Percentiles rank a stretch among this genome's conserved stretches.
phyloP scores from a whole-genome alignment of 2,888 invertebrate genomes.

The Muscina levida region DNA sequence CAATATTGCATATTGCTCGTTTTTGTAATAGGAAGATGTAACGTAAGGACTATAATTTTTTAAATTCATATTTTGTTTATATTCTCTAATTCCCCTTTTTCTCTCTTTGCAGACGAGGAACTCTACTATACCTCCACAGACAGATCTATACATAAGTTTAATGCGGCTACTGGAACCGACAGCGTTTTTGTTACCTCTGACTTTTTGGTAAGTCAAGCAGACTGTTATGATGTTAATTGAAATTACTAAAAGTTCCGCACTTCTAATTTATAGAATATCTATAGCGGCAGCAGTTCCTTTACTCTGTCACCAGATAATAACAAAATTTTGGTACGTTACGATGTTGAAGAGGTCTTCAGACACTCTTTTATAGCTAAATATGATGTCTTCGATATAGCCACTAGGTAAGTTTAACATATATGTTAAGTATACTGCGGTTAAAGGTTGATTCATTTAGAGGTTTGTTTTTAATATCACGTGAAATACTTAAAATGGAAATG shows the following conservation, averaged over 20 bases:
- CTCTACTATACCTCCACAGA: conserved; percentile 80
- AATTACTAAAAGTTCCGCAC: neutral
- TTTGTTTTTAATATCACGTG: too few species aligned
- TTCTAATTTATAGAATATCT: conserved; percentile 72
- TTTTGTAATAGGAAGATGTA: too few species aligned
- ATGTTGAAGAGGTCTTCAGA: conserved; percentile 81
- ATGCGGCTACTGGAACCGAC: conserved; percentile 77
- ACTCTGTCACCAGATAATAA: conserved; percentile 77
- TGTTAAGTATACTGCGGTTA: neutral
- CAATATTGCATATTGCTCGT: too few species aligned
- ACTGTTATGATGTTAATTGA: neutral
- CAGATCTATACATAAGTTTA: conserved; percentile 78
- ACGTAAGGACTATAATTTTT: too few species aligned
- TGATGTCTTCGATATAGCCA: conserved; percentile 83
- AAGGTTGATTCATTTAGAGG: too few species aligned
- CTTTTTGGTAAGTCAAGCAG: conserved; percentile 73
- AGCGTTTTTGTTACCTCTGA: conserved; percentile 69
- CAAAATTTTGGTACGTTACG: conserved; percentile 75
- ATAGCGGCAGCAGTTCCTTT: conserved; percentile 73
- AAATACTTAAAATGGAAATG: too few species aligned
- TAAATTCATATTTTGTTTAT: too few species aligned
- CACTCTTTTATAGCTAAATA: conserved; percentile 85
- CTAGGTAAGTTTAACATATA: conserved; percentile 79
- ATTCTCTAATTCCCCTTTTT: neutral
- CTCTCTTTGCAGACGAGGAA: conserved; percentile 80